Conservation (phyloP, 92 coral and sea anemone species). For the Paragorgia papillata region DNA sequence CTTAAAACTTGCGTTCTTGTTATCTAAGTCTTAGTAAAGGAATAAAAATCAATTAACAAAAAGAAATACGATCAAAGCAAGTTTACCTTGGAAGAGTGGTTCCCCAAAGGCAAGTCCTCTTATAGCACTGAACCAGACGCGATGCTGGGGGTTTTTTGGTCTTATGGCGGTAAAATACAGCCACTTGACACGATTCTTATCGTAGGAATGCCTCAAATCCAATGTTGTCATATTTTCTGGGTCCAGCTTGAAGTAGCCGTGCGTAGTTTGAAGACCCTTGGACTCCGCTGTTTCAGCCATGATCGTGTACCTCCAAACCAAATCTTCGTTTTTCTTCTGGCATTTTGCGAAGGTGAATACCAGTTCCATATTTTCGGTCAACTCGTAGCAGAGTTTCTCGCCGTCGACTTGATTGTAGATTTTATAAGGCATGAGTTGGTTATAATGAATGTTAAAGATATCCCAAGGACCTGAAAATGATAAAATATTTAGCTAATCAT, state of each 20-base stretch:
- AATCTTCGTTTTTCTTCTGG: not conserved
- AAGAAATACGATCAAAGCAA: too few relatives aligned
- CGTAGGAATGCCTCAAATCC: conserved; percentile 5
- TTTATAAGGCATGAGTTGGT: not conserved
- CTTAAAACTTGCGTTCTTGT: too few relatives aligned
- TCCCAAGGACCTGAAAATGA: not conserved
- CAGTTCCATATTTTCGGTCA: not conserved
- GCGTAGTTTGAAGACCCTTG: conserved; percentile 15
- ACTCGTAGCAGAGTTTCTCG: not conserved
- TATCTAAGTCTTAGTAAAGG: too few relatives aligned
- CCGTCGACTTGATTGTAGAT: not conserved
- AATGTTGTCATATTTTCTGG: conserved; percentile 1
- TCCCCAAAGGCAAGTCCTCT: conserved; percentile 29
- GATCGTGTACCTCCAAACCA: conserved; percentile 24
- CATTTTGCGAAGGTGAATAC: not conserved
- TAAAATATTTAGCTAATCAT: not conserved
- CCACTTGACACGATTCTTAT: conserved; percentile 1
- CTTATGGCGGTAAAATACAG: too few relatives aligned
- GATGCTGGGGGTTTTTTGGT: conserved; percentile 1
- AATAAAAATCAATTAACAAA: too few relatives aligned
- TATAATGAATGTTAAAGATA: not conserved
- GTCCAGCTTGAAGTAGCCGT: conserved; percentile 36
- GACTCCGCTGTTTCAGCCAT: not conserved
- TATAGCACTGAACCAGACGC: conserved; percentile 37
- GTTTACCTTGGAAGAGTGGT: too few relatives aligned